These are phyloP conservation scores for Melanogrammus aeglefinus DNA, from an alignment of 2,797 vertebrate species.

Conservation along the genomic window DNA sequence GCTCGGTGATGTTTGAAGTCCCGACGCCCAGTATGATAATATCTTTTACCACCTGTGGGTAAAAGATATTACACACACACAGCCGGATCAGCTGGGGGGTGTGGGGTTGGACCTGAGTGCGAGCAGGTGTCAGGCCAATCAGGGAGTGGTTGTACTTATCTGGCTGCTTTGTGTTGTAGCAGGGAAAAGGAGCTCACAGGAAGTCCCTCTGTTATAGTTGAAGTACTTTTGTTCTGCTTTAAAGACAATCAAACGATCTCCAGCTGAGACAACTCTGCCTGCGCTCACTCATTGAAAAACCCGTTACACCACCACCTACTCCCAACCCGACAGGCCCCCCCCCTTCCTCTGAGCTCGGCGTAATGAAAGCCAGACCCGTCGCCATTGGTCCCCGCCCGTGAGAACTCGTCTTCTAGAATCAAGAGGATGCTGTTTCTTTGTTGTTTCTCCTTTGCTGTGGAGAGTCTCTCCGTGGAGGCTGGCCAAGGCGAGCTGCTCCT, in stretches of 20 bases:
- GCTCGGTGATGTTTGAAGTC: slow-evolving; percentile 33
- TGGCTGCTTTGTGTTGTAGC: too few relatives aligned
- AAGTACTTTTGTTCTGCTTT: too few relatives aligned
- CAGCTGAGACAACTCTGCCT: too few relatives aligned
- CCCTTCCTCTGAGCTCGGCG: not conserved
- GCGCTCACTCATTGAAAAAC: too few relatives aligned
- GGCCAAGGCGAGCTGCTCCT: not conserved
- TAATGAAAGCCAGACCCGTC: slow-evolving; percentile 42
- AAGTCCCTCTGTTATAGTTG: too few relatives aligned
- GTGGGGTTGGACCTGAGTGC: too few relatives aligned
- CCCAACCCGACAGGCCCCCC: slow-evolving; percentile 15
- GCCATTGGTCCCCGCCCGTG: slow-evolving; percentile 4
- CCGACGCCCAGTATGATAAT: slow-evolving; percentile 25
- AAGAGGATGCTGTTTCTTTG: slow-evolving; percentile 9
- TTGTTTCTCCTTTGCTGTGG: not conserved
- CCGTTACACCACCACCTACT: slow-evolving; percentile 21
- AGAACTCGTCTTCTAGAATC: slow-evolving; percentile 10
- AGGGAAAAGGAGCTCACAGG: too few relatives aligned
- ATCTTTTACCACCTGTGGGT: slow-evolving; percentile 49
- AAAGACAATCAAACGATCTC: too few relatives aligned
- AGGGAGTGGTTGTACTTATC: too few relatives aligned
- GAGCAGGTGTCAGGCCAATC: too few relatives aligned
- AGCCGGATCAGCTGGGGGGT: too few relatives aligned
- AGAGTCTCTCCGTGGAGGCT: not conserved
- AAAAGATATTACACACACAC: too few relatives aligned